Conservation (phyloP, 2,888 invertebrate genomes). For the Dasysyrphus tricinctus region DNA sequence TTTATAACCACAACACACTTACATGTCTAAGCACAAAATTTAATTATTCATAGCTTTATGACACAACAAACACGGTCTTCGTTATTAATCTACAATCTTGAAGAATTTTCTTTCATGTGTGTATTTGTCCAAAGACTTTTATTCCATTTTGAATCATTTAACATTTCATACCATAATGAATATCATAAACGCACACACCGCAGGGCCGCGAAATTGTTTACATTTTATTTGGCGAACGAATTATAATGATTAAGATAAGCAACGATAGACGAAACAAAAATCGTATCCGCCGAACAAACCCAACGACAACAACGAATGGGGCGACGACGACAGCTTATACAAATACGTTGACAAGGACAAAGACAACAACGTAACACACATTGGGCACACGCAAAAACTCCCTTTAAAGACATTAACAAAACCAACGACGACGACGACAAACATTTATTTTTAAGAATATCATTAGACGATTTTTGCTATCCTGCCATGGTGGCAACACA, state of each 20-base stretch:
- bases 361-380: slow-evolving; percentile 34
- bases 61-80: slow-evolving; percentile 42
- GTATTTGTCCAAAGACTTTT: slow-evolving; percentile 16
- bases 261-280: slow-evolving; percentile 42
- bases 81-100: slow-evolving; percentile 42
- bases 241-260: slow-evolving; percentile 72
- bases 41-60: slow-evolving; percentile 62
- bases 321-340: not conserved
- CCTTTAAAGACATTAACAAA: slow-evolving; percentile 58
- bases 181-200: slow-evolving; percentile 55
- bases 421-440: slow-evolving; percentile 24
- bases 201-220: slow-evolving; percentile 56
- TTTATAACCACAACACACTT: slow-evolving; percentile 32
- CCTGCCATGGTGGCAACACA: slow-evolving; percentile 54
- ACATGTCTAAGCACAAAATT: slow-evolving; percentile 17
- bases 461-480: slow-evolving; percentile 43
- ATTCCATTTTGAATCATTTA: slow-evolving; percentile 61
- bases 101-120: slow-evolving; percentile 16
- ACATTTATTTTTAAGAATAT: slow-evolving; percentile 53
- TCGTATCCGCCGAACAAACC: slow-evolving; percentile 22
- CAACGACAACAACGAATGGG: slow-evolving; percentile 38
- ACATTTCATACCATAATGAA: slow-evolving; percentile 46
- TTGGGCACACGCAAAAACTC: slow-evolving; percentile 55
- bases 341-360: slow-evolving; percentile 19
- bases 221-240: slow-evolving; percentile 66